Percentiles rank a stretch among this genome's conserved stretches.
Evolutionary conservation across 2,797 vertebrate species (phyloP).

Genomic region (Gobio occitaniae): DNA sequence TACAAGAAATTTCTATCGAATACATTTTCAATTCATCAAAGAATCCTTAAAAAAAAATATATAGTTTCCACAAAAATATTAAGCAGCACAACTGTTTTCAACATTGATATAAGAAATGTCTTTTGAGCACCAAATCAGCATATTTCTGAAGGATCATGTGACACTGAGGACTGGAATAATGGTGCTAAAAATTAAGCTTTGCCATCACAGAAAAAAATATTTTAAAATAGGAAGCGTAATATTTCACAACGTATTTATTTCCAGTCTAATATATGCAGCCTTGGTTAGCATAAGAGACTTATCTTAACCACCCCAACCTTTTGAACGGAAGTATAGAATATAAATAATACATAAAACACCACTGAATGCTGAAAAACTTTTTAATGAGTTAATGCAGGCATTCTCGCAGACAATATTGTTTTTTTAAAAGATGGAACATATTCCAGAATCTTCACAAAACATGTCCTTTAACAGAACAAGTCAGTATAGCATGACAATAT

Average conservation of each 20-base stretch:
- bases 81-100: neutral
- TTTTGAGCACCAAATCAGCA: neutral
- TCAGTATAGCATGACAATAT: constrained; percentile 74
- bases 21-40: no score
- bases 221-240: neutral
- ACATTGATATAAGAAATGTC: neutral
- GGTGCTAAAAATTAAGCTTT: neutral
- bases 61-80: no score
- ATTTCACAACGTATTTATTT: neutral
- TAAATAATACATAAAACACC: constrained; percentile 10
- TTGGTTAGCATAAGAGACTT: neutral
- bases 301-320: neutral
- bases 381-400: constrained; percentile 84
- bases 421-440: constrained; percentile 64
- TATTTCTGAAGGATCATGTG: neutral
- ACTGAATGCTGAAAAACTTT: constrained; percentile 77
- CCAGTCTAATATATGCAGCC: neutral
- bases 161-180: neutral
- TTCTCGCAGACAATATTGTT: constrained; percentile 74
- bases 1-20: neutral
- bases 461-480: constrained; percentile 72
- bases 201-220: neutral
- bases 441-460: constrained; percentile 73
- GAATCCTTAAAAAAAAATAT: no score
- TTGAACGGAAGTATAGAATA: neutral